Evolutionary conservation across 2,113 vertebrate species (phyloP).

Genomic region (Piprites chloris): DNA sequence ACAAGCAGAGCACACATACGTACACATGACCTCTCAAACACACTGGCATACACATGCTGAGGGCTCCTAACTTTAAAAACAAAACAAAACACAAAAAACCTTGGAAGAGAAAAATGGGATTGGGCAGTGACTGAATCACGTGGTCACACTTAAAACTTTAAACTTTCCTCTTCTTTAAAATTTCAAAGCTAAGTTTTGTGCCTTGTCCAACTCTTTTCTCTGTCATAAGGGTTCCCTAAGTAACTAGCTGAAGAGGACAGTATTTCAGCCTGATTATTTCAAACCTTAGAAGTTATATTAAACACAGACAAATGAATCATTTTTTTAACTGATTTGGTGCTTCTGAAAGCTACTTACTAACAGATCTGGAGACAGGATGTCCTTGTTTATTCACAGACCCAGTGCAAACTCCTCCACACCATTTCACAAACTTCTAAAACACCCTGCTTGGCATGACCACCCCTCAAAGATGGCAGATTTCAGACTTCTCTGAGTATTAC

Average conservation of each 20-base stretch:
- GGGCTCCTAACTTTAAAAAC: neutral
- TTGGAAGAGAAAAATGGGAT: neutral
- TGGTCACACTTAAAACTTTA: neutral
- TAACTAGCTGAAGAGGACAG: neutral
- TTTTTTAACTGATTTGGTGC: neutral
- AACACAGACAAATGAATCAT: neutral
- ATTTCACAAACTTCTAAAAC: neutral
- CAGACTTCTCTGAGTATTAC: neutral
- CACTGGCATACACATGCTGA: neutral
- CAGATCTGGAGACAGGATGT: conserved; percentile 42
- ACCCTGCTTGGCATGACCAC: neutral
- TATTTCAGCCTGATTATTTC: neutral
- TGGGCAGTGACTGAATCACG: neutral
- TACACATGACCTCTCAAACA: neutral
- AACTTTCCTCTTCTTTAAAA: neutral
- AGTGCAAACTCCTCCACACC: neutral
- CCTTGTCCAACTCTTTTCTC: neutral
- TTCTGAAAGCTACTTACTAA: conserved; percentile 26
- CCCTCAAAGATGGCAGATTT: neutral
- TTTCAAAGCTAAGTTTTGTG: neutral
- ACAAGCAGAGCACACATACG: neutral
- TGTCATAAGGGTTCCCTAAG: neutral
- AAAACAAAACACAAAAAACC: neutral
- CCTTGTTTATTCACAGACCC: conserved; percentile 1
- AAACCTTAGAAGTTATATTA: neutral